Conservation (phyloP, 2,113 vertebrate genomes). For the Arvicanthis niloticus region DNA sequence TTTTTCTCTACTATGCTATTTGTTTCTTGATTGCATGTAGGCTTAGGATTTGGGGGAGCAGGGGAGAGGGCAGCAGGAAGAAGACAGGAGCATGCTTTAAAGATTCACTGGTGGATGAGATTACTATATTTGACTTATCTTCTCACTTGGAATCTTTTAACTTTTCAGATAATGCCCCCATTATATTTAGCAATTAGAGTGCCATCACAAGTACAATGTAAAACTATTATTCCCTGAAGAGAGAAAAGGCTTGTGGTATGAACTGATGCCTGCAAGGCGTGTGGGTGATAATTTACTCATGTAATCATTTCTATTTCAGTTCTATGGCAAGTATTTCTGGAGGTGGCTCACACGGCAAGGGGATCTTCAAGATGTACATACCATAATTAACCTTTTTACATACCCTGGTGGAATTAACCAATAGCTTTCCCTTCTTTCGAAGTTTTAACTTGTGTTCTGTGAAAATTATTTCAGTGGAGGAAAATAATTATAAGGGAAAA, state of each 20-base stretch:
- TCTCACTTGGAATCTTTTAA: conserved; percentile 79
- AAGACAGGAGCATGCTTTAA: conserved; percentile 3
- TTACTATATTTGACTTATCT: conserved; percentile 80
- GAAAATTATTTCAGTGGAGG: conserved; percentile 62
- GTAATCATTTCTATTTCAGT: conserved; percentile 83
- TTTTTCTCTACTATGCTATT: not conserved
- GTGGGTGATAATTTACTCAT: conserved; percentile 82
- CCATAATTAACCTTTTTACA: conserved; percentile 79
- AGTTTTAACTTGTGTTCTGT: conserved; percentile 61
- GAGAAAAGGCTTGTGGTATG: conserved; percentile 74
- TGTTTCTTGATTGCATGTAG: conserved; percentile 32
- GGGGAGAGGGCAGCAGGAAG: not conserved
- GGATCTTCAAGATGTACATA: conserved; percentile 69
- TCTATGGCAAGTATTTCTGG: conserved; percentile 80
- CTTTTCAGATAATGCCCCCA: conserved; percentile 80
- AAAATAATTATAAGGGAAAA: conserved; percentile 26
- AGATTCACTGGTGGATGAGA: conserved; percentile 56
- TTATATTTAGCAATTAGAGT: conserved; percentile 83
- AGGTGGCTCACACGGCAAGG: conserved; percentile 72
- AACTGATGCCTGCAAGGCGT: conserved; percentile 76
- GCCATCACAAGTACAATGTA: conserved; percentile 79
- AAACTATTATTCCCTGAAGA: conserved; percentile 82
- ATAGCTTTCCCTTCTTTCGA: conserved; percentile 46
- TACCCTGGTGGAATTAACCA: conserved; percentile 68
- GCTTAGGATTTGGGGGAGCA: not conserved